Conservation (phyloP, 2,113 vertebrate species). For the Cyphomyrus plagiostoma region DNA sequence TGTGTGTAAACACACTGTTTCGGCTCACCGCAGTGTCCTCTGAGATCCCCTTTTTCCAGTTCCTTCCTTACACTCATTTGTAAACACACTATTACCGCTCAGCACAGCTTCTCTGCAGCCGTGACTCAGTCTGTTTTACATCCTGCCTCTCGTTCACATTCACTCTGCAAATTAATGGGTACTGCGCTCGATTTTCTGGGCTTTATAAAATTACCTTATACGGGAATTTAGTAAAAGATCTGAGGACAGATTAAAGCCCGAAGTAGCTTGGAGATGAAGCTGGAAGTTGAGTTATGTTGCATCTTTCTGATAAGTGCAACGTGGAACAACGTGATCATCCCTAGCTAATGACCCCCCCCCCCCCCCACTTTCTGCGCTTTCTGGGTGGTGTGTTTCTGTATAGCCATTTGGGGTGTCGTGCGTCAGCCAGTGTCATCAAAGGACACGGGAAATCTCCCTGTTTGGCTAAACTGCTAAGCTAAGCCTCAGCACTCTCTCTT, state of each 20-base stretch:
- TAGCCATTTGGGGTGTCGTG: background rate
- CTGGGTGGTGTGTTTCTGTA: background rate
- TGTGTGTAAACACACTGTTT: background rate
- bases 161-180: constrained; percentile 7
- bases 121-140: constrained; percentile 7
- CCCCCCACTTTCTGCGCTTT: background rate
- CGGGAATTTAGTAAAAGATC: background rate
- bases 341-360: background rate
- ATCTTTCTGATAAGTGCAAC: background rate
- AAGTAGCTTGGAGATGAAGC: background rate
- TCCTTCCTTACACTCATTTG: background rate
- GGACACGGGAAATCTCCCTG: constrained; percentile 12
- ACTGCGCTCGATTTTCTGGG: background rate
- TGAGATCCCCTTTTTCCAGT: background rate
- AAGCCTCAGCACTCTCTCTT: constrained; percentile 34
- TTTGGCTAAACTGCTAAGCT: constrained; percentile 35
- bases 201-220: background rate
- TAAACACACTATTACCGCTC: background rate
- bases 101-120: background rate
- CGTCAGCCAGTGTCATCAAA: background rate
- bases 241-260: background rate
- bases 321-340: background rate
- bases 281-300: background rate
- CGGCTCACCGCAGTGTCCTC: background rate
- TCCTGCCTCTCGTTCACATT: background rate